Percentiles rank a stretch among this genome's conserved stretches.
These are phyloP conservation scores for Metacarcinus magister DNA, from an alignment of 2,888 invertebrate species.

Conservation along the genomic window DNA sequence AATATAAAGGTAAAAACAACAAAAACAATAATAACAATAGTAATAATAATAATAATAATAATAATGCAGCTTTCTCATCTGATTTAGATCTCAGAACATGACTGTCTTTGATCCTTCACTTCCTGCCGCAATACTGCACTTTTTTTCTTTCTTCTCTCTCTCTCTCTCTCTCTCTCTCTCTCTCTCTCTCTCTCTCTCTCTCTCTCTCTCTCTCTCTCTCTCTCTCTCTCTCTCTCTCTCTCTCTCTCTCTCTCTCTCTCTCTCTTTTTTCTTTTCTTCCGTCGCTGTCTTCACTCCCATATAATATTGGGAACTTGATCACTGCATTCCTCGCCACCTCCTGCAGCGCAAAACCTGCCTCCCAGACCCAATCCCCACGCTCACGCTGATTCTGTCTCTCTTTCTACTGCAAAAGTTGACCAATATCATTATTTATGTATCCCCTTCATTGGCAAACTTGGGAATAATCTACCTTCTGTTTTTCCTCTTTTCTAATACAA, in stretches of 20 bases:
- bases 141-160: neutral
- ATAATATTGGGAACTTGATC: neutral
- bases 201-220: too few relatives aligned
- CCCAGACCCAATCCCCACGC: neutral
- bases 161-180: neutral
- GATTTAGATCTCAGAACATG: neutral
- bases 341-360: neutral
- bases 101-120: neutral
- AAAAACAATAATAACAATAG: neutral
- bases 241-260: too few relatives aligned
- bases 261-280: too few relatives aligned
- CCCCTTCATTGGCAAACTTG: neutral
- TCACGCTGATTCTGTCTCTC: slow-evolving; percentile 26
- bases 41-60: neutral
- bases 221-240: too few relatives aligned
- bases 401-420: neutral
- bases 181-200: neutral
- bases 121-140: neutral
- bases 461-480: slow-evolving; percentile 10
- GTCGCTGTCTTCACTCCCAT: neutral
- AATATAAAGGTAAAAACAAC: neutral
- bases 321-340: neutral
- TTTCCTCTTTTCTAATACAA: neutral
- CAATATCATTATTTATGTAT: slow-evolving; percentile 8
- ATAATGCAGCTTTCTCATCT: too few relatives aligned